phyloP scores from a whole-genome alignment of 2,888 invertebrate species.

The Fragum whitleyi region DNA sequence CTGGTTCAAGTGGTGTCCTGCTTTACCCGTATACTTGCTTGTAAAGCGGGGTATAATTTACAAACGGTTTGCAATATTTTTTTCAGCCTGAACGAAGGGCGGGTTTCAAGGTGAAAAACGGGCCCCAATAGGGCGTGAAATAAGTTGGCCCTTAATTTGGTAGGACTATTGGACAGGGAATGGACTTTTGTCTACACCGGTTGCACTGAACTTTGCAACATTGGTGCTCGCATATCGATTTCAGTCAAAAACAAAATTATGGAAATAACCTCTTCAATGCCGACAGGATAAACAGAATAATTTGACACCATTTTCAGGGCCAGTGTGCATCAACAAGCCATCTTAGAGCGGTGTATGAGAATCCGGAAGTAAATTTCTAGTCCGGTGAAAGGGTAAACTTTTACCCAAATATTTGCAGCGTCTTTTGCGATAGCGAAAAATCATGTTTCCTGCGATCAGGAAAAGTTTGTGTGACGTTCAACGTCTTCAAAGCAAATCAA shows the following conservation, averaged over 20 bases:
- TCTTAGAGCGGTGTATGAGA: neutral
- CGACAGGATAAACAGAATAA: conserved; percentile 54
- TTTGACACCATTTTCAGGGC: conserved; percentile 45
- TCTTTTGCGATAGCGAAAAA: neutral
- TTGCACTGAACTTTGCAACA: too few relatives aligned
- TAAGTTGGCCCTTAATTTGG: too few relatives aligned
- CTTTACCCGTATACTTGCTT: too few relatives aligned
- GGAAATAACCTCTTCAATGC: conserved; percentile 50
- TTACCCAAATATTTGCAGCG: neutral
- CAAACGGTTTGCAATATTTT: too few relatives aligned
- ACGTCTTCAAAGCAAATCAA: neutral
- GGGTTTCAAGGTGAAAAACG: too few relatives aligned
- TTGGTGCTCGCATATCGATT: too few relatives aligned
- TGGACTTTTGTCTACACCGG: too few relatives aligned
- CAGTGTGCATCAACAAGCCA: neutral
- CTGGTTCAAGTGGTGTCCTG: too few relatives aligned
- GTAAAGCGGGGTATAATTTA: too few relatives aligned
- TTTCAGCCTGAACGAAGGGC: too few relatives aligned
- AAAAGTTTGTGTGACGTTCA: neutral
- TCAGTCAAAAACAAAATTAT: neutral
- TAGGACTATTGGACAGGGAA: neutral
- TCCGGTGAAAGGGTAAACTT: conserved; percentile 5
- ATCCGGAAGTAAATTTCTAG: neutral
- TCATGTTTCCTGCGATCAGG: conserved; percentile 34
- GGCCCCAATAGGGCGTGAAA: too few relatives aligned